These are phyloP conservation scores for Saccostrea cuccullata DNA, from an alignment of 1,140 invertebrate species.

Conservation along the genomic window DNA sequence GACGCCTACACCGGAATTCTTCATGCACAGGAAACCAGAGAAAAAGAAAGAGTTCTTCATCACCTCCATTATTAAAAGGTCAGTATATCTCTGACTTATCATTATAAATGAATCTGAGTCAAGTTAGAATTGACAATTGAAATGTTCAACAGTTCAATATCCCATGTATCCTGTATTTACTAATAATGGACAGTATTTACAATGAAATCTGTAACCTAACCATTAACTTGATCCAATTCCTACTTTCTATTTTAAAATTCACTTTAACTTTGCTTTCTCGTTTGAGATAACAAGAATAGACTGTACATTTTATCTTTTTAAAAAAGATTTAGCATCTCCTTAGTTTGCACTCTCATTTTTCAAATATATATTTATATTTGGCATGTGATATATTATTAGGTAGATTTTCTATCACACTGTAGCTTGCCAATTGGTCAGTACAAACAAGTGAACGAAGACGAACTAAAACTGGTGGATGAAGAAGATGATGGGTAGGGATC, in stretches of 20 bases:
- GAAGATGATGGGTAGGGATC: slow-evolving; percentile 73
- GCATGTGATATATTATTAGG: background rate
- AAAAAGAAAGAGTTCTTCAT: slow-evolving; percentile 89
- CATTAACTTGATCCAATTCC: no score
- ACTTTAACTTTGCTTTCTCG: no score
- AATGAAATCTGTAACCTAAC: no score
- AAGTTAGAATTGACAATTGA: background rate
- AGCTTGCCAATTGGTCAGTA: slow-evolving; percentile 58
- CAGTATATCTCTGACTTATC: background rate
- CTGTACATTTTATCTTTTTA: no score
- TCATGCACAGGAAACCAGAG: slow-evolving; percentile 89
- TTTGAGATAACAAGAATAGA: no score
- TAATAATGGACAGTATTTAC: background rate
- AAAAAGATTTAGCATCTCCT: no score
- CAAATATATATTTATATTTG: background rate
- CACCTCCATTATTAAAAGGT: slow-evolving; percentile 91
- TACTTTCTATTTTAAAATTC: no score
- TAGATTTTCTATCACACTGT: background rate
- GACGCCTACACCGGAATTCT: slow-evolving; percentile 91
- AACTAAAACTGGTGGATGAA: slow-evolving; percentile 71
- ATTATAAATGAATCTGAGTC: no score
- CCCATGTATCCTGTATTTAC: background rate
- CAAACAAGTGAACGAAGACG: slow-evolving; percentile 71
- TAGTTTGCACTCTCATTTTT: no score
- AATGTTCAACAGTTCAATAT: background rate